Base-by-base conservation (phyloP, 2,888 invertebrate genomes). In the Eupithecia pulchellata region DNA sequence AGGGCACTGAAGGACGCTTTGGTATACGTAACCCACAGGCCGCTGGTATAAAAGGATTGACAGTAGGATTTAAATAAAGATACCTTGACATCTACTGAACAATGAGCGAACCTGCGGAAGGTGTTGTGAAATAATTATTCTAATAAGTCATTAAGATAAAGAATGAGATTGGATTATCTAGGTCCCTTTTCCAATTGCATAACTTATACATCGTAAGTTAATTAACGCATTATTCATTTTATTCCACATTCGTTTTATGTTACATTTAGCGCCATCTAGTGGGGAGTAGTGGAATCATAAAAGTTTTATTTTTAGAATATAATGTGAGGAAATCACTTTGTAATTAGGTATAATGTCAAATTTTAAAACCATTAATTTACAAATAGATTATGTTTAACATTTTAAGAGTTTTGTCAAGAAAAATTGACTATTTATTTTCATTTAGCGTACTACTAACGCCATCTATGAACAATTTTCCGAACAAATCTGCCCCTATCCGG, bases 391-490 rank as follows among this genome's bases (percentile, higher is more conserved):
- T n/a, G 0, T 20, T 9, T 1, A 9, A 20, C n/a, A 57, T 57
- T 57, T 29, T 3, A 29, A 0, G 25, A 14, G 27, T 57, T 57
- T 57, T 29, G 2, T n/a, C 0, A 27, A 1, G 3, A 27, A 29
- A 14, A 25, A 27, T 27, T 29, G 6, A 14, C 5, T 14, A 27
- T 17, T n/a, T 29, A 8, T 57, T 27, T 6, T n/a, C n/a, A 11
- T 9, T 30, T 34, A 25, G 11, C 14, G 25, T 13, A 68, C 69
- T 6, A n/a, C 62, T 72, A 75, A 39, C 85, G 91, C 89, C 91
- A 92, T 91, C 92, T 92, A 77, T 78, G 64, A 73, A 17, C 42
- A 2, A 2, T 20, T 62, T 25, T 64, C 17, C 3, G 17, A 67
- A 85, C 79, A 78, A 80, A 5, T 5, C 8, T 20, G 66, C 72